Evolutionary conservation across 2,888 invertebrate genomes (phyloP), one percentile per base, ranked within the genome.

Genomic region (Colletes collaris): DNA sequence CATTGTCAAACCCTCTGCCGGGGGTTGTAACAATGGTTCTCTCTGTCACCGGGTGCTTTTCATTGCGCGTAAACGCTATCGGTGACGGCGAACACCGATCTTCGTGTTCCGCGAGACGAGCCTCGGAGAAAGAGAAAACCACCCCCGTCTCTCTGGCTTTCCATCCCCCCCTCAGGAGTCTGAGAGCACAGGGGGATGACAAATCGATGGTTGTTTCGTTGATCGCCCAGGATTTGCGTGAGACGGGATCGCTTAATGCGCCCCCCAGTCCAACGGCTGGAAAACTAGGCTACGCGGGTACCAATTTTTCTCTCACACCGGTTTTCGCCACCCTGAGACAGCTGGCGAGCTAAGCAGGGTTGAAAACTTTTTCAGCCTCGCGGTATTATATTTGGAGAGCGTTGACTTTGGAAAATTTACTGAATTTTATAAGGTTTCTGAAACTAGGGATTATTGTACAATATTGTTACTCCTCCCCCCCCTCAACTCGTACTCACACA

Each of bases 31-130:
- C 84, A 85, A 85, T 86, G 65, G 58, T 49, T 35, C 73, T 44
- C 71, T 64, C 73, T 68, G 75, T 71, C 76, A 60, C 70, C 72
- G 64, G 27, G 44, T 62, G 79, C 84, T 79, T 86, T 86, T 86
- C 85, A 86, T 80, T 58, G 69, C 74, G 53, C 76, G 71, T 73
- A 77, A 85, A 84, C 82, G 84, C 64, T 85, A 85, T 85, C 85
- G 81, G 76, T 72, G 78, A 83, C 77, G 72, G 27, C 16, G 67
- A 67, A 79, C 83, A 84, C 75, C 74, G 75, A 86, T 85, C 86
- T 84, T 80, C 78, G 75, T 79, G 69, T 64, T 64, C 66, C 71
- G 53, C 80, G 74, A 65, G 68, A 78, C 16, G 78, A 65, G 55
- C 35, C 62, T 13, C 35, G 40, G 72, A 56, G 65, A 62, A 62